Base-by-base conservation (phyloP, 2,888 invertebrate species). In the Pherbina coryleti region DNA sequence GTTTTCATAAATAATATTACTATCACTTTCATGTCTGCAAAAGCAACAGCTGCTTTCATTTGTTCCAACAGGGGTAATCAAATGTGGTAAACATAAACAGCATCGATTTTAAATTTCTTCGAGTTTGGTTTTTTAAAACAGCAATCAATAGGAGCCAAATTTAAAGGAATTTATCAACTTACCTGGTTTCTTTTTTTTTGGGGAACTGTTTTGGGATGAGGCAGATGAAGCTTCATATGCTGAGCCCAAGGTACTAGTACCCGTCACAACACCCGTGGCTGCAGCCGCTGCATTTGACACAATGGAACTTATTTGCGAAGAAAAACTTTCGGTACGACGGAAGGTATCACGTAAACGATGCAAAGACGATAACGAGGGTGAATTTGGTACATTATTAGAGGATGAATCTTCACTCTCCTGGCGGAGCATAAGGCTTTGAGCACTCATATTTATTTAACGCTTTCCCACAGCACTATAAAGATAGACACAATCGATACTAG, bases 341-440 rank as follows among this genome's bases (percentile, higher is more conserved):
- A 90, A 88, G 25, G 89, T 89, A 79, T 89, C 87, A 25, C 89
- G 89, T 64, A 90, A 82, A 74, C 86, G 88, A 82, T 88, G 86
- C 28, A 89, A 79, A 8, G 89, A 89, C n/a, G 92, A 92, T 78
- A 91, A 87, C 55, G 92, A 92, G 11, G 92, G 91, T 34, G 92
- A 92, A 85, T 91, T 90, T 3, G 85, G 83, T 57, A 83, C 49
- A 60, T 81, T 79, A 79, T 75, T 79, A 75, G 81, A 60, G 57
- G 79, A 74, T 73, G 86, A 85, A 76, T 89, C 89, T 79, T 89
- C 88, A 81, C 86, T 87, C 82, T 86, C 85, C 22, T 87, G 84
- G 34, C 89, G 87, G 71, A 89, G 84, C 75, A 89, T 82, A 71
- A 89, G 82, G 82, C 85, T 87, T 51, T 85, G 86, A 80, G 83